These are phyloP conservation scores for Heliconius nattereri DNA, from an alignment of 1,140 invertebrate genomes.

Conservation along the genomic window DNA sequence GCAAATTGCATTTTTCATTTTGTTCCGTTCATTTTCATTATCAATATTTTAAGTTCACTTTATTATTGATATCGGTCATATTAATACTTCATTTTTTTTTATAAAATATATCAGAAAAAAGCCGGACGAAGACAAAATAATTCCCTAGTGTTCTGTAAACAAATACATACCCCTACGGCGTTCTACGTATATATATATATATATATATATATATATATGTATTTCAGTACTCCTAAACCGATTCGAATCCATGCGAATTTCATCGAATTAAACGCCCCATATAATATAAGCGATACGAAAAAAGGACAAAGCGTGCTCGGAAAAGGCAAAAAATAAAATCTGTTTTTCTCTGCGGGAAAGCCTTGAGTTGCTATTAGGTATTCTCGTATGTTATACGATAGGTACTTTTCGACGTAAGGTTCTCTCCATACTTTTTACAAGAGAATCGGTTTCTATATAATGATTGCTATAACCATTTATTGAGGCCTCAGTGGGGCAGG, in stretches of 20 bases:
- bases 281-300: slow-evolving; percentile 72
- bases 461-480: neutral
- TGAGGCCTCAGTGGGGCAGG: too few species aligned
- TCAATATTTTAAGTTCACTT: too few species aligned
- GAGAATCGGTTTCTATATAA: neutral
- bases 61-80: too few species aligned
- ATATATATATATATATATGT: slow-evolving; percentile 32
- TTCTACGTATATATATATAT: slow-evolving; percentile 21
- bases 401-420: slow-evolving; percentile 17
- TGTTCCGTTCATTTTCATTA: neutral
- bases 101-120: neutral
- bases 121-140: neutral
- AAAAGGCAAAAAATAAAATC: slow-evolving; percentile 65
- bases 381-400: slow-evolving; percentile 17
- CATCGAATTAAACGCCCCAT: slow-evolving; percentile 74
- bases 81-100: too few species aligned
- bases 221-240: slow-evolving; percentile 58
- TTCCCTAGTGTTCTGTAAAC: neutral
- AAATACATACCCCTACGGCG: neutral
- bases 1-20: neutral
- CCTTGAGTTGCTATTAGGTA: slow-evolving; percentile 32
- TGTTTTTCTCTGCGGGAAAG: slow-evolving; percentile 50
- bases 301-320: slow-evolving; percentile 61
- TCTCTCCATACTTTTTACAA: slow-evolving; percentile 5
- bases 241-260: slow-evolving; percentile 67